Evolutionary conservation across 53 echinoderm and acorn worm genomes (phyloP).

Genomic region (Patiria pectinifera): DNA sequence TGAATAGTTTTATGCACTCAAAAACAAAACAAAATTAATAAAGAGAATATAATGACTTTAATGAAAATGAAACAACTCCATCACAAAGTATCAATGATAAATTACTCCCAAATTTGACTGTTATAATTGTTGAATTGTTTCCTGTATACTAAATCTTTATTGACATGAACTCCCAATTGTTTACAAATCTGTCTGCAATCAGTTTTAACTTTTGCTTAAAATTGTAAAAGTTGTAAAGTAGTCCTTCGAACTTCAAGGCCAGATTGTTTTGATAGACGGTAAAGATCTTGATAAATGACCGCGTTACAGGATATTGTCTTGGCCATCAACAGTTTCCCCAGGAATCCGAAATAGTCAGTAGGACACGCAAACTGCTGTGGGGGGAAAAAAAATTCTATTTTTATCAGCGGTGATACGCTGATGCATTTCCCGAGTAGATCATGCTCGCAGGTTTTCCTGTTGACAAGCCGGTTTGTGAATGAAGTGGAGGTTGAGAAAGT

Average conservation of each 20-base stretch:
- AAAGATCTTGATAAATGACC: neutral
- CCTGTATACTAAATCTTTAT: neutral
- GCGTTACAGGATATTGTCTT: neutral
- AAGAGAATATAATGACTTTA: too few relatives aligned
- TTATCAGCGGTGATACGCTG: neutral
- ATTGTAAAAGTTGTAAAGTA: neutral
- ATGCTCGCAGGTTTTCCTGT: slow-evolving; percentile 43
- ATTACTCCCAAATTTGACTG: too few relatives aligned
- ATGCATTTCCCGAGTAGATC: slow-evolving; percentile 23
- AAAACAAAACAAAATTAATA: too few relatives aligned
- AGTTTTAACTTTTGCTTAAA: neutral
- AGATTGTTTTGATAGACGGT: neutral
- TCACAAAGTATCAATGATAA: too few relatives aligned
- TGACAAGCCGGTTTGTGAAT: slow-evolving; percentile 30
- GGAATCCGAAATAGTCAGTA: neutral
- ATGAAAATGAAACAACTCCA: too few relatives aligned
- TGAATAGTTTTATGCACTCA: neutral
- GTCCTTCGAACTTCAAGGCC: neutral
- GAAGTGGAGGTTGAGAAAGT: neutral
- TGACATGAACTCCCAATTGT: neutral
- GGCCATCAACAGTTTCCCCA: neutral
- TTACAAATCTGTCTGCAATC: neutral
- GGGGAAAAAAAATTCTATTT: slow-evolving; percentile 9
- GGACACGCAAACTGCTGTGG: neutral
- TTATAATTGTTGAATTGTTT: neutral